A percentile compares a stretch with the other conserved stretches of the same genome.
phyloP scores from a whole-genome alignment of 2,797 vertebrate species.

The Pyrrhura leucotis region DNA sequence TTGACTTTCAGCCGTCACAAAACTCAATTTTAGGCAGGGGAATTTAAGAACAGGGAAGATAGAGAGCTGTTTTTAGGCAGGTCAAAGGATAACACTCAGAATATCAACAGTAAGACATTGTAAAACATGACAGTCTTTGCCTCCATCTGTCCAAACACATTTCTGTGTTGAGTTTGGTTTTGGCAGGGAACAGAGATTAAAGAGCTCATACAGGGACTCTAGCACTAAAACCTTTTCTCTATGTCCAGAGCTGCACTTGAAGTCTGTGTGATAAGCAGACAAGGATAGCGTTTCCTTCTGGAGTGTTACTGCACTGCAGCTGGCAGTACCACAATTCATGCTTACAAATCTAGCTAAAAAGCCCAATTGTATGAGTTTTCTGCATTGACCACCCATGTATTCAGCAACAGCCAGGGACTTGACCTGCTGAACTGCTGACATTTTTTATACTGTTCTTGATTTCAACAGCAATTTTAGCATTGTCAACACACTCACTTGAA shows the following conservation, averaged over 20 bases:
- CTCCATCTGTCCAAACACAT: constrained; percentile 40
- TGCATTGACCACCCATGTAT: neutral
- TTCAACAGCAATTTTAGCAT: neutral
- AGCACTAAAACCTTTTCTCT: neutral
- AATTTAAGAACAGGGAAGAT: neutral
- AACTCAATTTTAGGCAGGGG: neutral
- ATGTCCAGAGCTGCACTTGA: neutral
- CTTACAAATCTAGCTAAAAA: neutral
- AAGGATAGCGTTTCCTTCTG: neutral
- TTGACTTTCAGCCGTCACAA: neutral
- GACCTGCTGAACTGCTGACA: neutral
- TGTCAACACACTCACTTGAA: neutral
- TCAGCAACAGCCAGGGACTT: neutral
- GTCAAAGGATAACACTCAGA: neutral
- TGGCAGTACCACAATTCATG: neutral
- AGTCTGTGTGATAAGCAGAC: neutral
- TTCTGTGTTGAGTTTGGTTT: neutral
- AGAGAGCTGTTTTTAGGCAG: neutral
- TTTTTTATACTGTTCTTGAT: neutral
- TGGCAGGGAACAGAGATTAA: neutral
- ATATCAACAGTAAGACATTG: neutral
- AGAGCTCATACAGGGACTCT: neutral
- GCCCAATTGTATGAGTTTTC: neutral
- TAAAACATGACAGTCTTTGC: constrained; percentile 3
- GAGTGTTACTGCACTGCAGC: neutral